Evolutionary conservation across 2,888 invertebrate species (phyloP), one percentile per base, ranked within the genome.

Genomic region (Apamea epomidion): DNA sequence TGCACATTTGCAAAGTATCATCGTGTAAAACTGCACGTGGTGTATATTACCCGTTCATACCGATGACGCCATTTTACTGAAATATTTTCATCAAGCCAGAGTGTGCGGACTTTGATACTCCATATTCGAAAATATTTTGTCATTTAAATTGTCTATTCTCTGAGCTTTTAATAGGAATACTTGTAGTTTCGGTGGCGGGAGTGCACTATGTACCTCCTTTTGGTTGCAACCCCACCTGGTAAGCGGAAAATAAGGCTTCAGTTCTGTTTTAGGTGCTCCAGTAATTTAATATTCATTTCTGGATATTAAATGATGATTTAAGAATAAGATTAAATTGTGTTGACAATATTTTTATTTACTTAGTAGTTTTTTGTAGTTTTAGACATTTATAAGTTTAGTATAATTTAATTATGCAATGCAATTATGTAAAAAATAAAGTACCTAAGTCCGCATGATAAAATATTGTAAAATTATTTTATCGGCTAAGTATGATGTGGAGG

Each of bases 391-490:
- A 58, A 21, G 8, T 12, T 21, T 74, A 54, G 1, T n/a, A 1
- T 16, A 48, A 48, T 29, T 42, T n/a, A 58, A 25, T 58, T 32
- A 42, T 67, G 32, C 18, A 42, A 76, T 18, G 0, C 0, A 64
- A 37, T 77, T 54, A 54, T 68, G 32, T 32, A 62, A 32, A 84
- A 78, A 74, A 25, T 81, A n/a, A 68, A 84, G 29, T 37, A n/a
- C 8, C 1, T 32, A 64, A 21, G 65, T 74, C 51, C 76, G 72
- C 51, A 68, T 79, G 80, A 83, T 86, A 78, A 72, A 78, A 78
- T 81, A 78, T 67, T 78, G 76, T 82, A 73, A 82, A 81, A 85
- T 80, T 70, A 74, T 88, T 81, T 88, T 89, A 88, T 88, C 86
- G 73, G 67, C 12, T 29, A 74, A 81, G 86, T 86, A 62, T 64